These are phyloP conservation scores for Acleris literana DNA, from an alignment of 2,888 invertebrate species.

Conservation along the genomic window DNA sequence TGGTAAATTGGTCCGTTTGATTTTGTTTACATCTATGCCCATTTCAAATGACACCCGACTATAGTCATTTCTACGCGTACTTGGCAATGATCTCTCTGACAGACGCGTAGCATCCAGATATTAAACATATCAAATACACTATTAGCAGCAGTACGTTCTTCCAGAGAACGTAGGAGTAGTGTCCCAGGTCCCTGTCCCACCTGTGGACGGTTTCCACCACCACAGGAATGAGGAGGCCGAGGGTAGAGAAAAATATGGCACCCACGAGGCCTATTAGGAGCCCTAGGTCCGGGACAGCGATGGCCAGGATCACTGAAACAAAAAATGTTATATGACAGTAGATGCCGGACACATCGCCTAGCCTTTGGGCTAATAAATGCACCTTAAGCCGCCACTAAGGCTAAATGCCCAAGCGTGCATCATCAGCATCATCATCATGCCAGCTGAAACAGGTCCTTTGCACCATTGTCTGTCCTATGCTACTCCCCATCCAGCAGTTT, in stretches of 20 bases:
- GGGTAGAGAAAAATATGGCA: constrained; percentile 88
- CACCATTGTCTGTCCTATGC: too few relatives aligned
- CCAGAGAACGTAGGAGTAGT: constrained; percentile 84
- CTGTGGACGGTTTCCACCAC: constrained; percentile 88
- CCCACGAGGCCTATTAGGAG: constrained; percentile 95
- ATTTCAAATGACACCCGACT: not conserved
- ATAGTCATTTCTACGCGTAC: constrained; percentile 33
- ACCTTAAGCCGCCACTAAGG: too few relatives aligned
- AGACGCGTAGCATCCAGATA: constrained; percentile 68
- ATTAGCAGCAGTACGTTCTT: constrained; percentile 83
- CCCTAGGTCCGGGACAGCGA: constrained; percentile 91
- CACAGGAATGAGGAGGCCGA: constrained; percentile 90
- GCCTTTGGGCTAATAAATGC: too few relatives aligned
- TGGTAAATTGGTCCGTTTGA: too few relatives aligned
- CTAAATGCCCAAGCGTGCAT: too few relatives aligned
- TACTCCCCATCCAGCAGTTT: too few relatives aligned
- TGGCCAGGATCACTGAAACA: constrained; percentile 87
- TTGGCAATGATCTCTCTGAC: constrained; percentile 56
- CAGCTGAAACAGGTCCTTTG: too few relatives aligned
- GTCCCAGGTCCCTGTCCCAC: constrained; percentile 87
- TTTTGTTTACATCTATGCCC: too few relatives aligned
- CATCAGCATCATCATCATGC: too few relatives aligned
- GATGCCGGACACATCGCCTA: too few relatives aligned
- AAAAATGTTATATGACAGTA: not conserved
- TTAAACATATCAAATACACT: constrained; percentile 62